These are phyloP conservation scores for Yponomeuta evonymella DNA, from an alignment of 2,888 invertebrate species.

Conservation along the genomic window DNA sequence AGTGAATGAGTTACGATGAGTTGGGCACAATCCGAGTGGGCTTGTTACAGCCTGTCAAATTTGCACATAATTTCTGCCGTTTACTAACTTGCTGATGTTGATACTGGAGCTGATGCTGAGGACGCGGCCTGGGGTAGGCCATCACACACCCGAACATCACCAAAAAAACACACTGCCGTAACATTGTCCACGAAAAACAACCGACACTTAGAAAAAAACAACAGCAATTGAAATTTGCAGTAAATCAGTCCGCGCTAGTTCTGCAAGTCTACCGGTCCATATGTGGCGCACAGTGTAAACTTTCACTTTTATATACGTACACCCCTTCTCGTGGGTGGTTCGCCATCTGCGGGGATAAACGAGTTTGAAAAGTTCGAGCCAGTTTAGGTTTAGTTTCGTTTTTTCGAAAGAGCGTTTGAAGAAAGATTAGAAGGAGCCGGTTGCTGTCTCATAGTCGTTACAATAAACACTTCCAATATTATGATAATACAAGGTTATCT, in stretches of 20 bases:
- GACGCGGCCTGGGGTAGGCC: conserved; percentile 39
- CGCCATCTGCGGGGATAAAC: conserved; percentile 22
- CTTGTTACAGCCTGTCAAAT: too few species aligned
- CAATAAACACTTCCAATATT: too few species aligned
- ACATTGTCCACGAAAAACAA: conserved; percentile 54
- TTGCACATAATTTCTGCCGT: too few species aligned
- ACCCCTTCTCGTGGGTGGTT: conserved; percentile 55
- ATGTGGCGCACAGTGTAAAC: conserved; percentile 52
- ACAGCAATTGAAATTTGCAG: conserved; percentile 33
- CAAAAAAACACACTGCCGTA: conserved; percentile 56
- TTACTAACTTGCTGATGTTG: conserved; percentile 53
- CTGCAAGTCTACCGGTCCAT: conserved; percentile 39
- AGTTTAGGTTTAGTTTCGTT: not conserved
- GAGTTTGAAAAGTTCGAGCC: not conserved
- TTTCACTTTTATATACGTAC: conserved; percentile 64
- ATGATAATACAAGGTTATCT: too few species aligned
- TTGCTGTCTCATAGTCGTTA: too few species aligned
- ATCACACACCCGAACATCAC: conserved; percentile 56
- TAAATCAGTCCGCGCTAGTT: not conserved
- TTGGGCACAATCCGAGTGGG: too few species aligned
- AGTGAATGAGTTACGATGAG: too few species aligned
- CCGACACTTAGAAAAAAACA: conserved; percentile 32
- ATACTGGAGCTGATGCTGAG: conserved; percentile 58
- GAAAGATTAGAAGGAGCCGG: too few species aligned
- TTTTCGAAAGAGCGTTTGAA: not conserved